Conservation (phyloP, 1,140 invertebrate species). For the Drosophila nigrodunni region DNA sequence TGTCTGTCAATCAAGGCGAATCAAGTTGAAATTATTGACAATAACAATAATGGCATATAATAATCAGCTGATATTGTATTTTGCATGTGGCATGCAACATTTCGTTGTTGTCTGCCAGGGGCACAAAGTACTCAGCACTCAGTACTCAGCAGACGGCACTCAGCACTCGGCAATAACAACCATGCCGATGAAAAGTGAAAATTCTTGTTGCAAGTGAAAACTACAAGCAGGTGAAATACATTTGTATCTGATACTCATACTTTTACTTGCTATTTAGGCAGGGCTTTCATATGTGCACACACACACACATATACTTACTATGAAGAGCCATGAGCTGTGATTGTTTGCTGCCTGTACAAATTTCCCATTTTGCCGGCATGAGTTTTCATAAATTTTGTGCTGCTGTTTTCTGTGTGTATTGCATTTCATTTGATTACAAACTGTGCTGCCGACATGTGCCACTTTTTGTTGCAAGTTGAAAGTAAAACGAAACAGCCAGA, state of each 20-base stretch:
- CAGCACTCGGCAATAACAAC: conserved; percentile 1
- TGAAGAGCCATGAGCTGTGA: neutral
- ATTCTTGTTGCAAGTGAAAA: conserved; percentile 62
- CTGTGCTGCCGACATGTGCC: conserved; percentile 76
- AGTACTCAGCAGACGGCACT: neutral
- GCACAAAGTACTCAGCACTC: conserved; percentile 30
- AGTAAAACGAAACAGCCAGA: conserved; percentile 64
- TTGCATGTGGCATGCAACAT: conserved; percentile 69
- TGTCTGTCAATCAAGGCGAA: conserved; percentile 76
- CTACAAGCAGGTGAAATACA: conserved; percentile 39
- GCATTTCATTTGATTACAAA: conserved; percentile 73
- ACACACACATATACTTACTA: neutral
- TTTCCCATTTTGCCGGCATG: conserved; percentile 35
- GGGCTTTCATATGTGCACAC: conserved; percentile 44
- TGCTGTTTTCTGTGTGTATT: conserved; percentile 36
- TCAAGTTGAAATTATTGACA: conserved; percentile 80
- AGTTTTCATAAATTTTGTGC: conserved; percentile 50
- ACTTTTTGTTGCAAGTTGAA: conserved; percentile 69
- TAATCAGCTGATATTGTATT: conserved; percentile 47
- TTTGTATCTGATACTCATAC: conserved; percentile 43
- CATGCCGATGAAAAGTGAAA: conserved; percentile 68
- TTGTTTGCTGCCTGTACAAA: conserved; percentile 7
- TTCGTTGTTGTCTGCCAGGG: conserved; percentile 39
- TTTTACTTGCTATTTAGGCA: conserved; percentile 54
- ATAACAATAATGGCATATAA: conserved; percentile 74